Evolutionary conservation across 2,888 invertebrate genomes (phyloP), one percentile per base, ranked within the genome.

Genomic region (Lottia gigantea): DNA sequence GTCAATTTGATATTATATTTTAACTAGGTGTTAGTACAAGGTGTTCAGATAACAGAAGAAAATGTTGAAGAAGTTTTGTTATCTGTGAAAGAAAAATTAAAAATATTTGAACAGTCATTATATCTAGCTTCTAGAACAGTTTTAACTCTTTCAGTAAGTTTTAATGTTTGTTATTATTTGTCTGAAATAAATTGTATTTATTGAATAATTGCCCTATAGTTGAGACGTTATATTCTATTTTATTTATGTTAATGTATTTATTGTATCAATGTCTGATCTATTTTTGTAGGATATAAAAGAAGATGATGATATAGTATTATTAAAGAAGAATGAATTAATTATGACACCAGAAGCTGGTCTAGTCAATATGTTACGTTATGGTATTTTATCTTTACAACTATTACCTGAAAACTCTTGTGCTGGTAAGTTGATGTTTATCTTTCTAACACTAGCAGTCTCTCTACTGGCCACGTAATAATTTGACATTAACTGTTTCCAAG

Each of bases 301-400:
- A 26, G 76, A 76, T 1, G 72, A 71, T n/a, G 66, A 68, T 14
- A 46, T 15, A 19, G 45, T 45, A 45, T 40, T 46, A 61, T 11
- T 40, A 61, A 61, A 6, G n/a, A 68, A 72, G 45, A 67, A 72
- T 26, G 81, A 81, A 66, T 74, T 78, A 16, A 69, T 78, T 11
- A 74, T 77, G 49, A 80, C 77, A 49, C 81, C 93, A 4, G 93
- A 93, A 86, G 91, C 92, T 45, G 92, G 92, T 83, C 92, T 94
- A 86, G 91, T 94, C 70, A 93, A 94, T 88, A 92, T 94, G 91
- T 88, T 94, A 49, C 89, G 94, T 74, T 93, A 93, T 87, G 94
- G 94, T 31, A 92, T 94, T 89, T 89, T 94, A 73, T 93, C 93
- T 6, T 89, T 94, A 68, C 92, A 93, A 71, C 90, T 94, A 69